These are phyloP conservation scores for Alloscopus bannaensis DNA, from an alignment of 2,888 invertebrate genomes.

Conservation along the genomic window DNA sequence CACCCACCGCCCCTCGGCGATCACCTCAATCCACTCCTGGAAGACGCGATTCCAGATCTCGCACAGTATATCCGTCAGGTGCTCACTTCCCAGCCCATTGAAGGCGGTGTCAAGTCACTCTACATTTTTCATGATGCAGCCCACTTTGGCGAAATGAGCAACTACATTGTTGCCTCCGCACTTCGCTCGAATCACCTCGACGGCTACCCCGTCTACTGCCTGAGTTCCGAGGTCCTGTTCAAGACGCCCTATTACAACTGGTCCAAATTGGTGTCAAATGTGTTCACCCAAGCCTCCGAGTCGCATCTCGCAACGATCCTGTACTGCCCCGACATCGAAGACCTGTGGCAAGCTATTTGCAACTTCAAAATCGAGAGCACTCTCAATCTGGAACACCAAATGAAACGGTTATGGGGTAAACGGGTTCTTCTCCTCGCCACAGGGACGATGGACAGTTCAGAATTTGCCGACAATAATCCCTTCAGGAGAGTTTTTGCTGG, in stretches of 20 bases:
- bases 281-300: slow-evolving; percentile 44
- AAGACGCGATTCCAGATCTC: not conserved
- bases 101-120: not conserved
- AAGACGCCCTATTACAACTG: not conserved
- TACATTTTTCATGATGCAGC: not conserved
- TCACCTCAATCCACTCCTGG: slow-evolving; percentile 21
- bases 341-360: not conserved
- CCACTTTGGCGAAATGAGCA: not conserved
- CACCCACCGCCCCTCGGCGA: slow-evolving; percentile 13
- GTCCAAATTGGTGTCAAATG: not conserved
- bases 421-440: slow-evolving; percentile 31
- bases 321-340: slow-evolving; percentile 55
- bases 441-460: not conserved
- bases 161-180: not conserved
- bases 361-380: not conserved
- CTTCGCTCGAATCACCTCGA: not conserved
- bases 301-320: slow-evolving; percentile 35
- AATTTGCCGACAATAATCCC: not conserved
- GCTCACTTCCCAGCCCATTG: not conserved
- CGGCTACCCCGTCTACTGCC: slow-evolving; percentile 28
- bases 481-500: not conserved
- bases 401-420: slow-evolving; percentile 30
- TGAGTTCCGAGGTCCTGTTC: slow-evolving; percentile 29
- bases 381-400: not conserved
- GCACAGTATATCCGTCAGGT: not conserved